Evolutionary conservation across 1,140 invertebrate genomes (phyloP), one percentile per base, ranked within the genome.

Genomic region (Hormaphis cornu): DNA sequence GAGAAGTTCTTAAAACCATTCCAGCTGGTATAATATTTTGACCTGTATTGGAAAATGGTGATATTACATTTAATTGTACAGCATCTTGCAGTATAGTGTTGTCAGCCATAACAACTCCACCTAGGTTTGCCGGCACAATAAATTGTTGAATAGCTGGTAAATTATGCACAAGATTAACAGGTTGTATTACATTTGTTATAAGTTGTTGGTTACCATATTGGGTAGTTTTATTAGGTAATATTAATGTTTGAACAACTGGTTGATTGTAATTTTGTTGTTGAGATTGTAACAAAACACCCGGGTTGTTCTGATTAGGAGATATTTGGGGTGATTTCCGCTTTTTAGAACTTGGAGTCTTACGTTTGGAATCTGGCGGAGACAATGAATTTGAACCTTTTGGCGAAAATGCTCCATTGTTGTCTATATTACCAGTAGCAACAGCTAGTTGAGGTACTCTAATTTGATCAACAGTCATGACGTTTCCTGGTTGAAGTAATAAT

Each of bases 61-160:
- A 88, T 35, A 89, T 76, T 37, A 89, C 85, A 73, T 89, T 89
- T 71, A 91, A 82, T 73, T 91, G 89, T 82, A 84, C 72, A 16
- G 85, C 83, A 69, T 87, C 84, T 74, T 86, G 84, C 4, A 89
- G 77, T 20, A 89, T 79, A 0, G 82, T 82, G 0, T 87, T 83
- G 37, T 75, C 72, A 24, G 88, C 83, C 87, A 86, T 85, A 52
- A 89, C 83, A 83, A 91, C 84, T 71, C 89, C 82, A 2, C 88
- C 87, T 1, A 89, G 77, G 73, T 89, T 88, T 2, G 89, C 87
- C 4, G 89, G 89, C 52, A 91, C 85, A 53, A 91, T 86, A 73
- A 91, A 87, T 74, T 91, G 89, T 74, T 91, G 89, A 63, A 89
- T 88, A 0, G 87, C 84, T 0, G 87, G 87, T 74, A 89, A 87